Percentiles rank a stretch among this genome's conserved stretches.
phyloP scores from a whole-genome alignment of 1,140 invertebrate genomes.

The Pseudomyrmex gracilis region DNA sequence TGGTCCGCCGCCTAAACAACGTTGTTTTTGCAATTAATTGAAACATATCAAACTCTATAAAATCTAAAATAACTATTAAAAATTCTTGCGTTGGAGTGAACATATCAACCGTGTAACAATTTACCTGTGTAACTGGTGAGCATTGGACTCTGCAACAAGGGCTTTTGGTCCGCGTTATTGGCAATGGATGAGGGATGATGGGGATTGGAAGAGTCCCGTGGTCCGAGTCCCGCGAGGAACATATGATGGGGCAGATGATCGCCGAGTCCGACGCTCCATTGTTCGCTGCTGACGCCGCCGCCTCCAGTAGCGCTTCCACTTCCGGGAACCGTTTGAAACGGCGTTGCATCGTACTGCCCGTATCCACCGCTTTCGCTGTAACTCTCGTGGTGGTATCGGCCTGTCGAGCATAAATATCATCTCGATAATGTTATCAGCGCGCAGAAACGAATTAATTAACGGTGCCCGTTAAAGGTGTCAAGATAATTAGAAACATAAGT shows the following conservation, averaged over 20 bases:
- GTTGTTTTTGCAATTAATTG: neutral
- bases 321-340: constrained; percentile 94
- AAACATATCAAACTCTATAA: constrained; percentile 4
- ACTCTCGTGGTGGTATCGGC: constrained; percentile 88
- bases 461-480: neutral
- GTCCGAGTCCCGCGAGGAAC: constrained; percentile 86
- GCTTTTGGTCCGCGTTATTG: constrained; percentile 89
- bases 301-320: constrained; percentile 85
- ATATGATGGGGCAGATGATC: constrained; percentile 88
- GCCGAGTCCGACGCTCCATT: constrained; percentile 82
- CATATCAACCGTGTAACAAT: neutral
- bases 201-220: constrained; percentile 84
- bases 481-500: too few relatives aligned
- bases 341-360: constrained; percentile 89
- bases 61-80: constrained; percentile 21
- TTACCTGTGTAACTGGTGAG: constrained; percentile 89
- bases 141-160: constrained; percentile 90
- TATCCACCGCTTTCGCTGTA: constrained; percentile 88
- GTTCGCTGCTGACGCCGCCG: constrained; percentile 84
- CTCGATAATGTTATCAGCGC: neutral
- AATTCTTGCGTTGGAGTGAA: neutral
- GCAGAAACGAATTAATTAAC: neutral
- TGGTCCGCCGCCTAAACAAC: constrained; percentile 87
- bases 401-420: constrained; percentile 73
- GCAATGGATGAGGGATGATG: constrained; percentile 84